Base-by-base conservation (phyloP, 2,888 invertebrate species). In the Drosophila cognata region DNA sequence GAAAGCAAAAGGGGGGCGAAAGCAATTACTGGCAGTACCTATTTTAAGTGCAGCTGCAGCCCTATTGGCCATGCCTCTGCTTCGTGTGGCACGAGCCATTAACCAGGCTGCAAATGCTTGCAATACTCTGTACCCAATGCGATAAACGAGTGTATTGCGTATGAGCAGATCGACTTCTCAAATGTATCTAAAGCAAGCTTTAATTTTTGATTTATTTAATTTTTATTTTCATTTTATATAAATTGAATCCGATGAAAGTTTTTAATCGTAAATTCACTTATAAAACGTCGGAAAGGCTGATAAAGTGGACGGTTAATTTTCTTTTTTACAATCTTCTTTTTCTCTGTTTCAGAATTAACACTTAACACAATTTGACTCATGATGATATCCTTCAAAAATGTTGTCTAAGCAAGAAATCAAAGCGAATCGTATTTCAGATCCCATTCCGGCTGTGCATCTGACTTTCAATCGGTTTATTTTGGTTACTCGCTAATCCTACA, bases 41-140 rank as follows among this genome's bases (percentile, higher is more conserved):
- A 25, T 25, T 50, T 59, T 48, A 33, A 16, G 6, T 21, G 6
- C 10, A 38, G 48, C 31, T 65, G 28, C 25, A 64, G 67, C 38
- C 55, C 31, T 55, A n/a, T 43, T 46, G 48, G 2, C 21, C 21
- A 29, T 36, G 63, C 50, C 59, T 6, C 38, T 50, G 64, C 16
- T 48, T 59, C 46, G 31, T 46, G 50, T 53, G 67, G 67, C 70
- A 70, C 69, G 69, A 53, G 69, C 66, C 66, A 36, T 35, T 41
- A 66, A 58, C 36, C 66, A 51, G 57, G 41, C 56, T 53, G 43
- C 11, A 50, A 38, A 38, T 61, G 56, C 33, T 31, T 48, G 41
- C 48, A 50, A 36, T 43, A 43, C 57, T 4, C 31, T 57, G 57
- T 21, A 2, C 8, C 2, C 16, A 57, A 41, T n/a, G 8, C n/a